Percentiles rank a stretch among this genome's conserved stretches.
phyloP scores from a whole-genome alignment of 1,140 invertebrate species.

The Sogatella furcifera region DNA sequence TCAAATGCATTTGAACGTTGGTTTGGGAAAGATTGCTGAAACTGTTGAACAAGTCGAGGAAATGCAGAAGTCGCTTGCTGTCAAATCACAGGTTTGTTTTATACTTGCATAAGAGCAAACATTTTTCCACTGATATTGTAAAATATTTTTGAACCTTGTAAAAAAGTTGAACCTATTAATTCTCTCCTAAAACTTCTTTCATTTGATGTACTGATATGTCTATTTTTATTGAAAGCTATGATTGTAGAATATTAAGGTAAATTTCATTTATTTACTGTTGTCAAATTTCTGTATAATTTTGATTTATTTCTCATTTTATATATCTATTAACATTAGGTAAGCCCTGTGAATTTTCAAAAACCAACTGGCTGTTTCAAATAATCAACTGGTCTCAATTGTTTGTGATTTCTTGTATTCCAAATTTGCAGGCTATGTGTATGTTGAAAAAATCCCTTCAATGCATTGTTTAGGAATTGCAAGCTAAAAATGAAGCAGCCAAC shows the following conservation, averaged over 20 bases:
- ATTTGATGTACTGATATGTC: too few species aligned
- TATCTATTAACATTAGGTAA: too few species aligned
- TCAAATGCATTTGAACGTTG: constrained; percentile 96
- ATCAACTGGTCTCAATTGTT: too few species aligned
- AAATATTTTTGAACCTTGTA: not conserved
- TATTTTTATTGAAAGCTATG: too few species aligned
- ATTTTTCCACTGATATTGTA: not conserved
- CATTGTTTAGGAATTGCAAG: constrained; percentile 68
- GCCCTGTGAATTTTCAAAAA: too few species aligned
- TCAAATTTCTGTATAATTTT: too few species aligned
- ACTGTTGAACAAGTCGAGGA: constrained; percentile 99
- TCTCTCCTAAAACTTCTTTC: not conserved
- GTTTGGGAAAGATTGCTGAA: constrained; percentile 96
- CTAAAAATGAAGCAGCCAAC: constrained; percentile 98
- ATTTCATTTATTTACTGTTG: not conserved
- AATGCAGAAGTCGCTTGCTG: constrained; percentile 95
- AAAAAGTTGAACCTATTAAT: not conserved
- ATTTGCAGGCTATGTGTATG: too few species aligned
- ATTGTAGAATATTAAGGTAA: too few species aligned
- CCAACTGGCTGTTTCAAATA: too few species aligned
- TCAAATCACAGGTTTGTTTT: constrained; percentile 67
- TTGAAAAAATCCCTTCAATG: too few species aligned
- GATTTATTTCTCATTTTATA: too few species aligned
- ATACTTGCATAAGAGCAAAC: not conserved
- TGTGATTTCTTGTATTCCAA: too few species aligned